Percentiles rank a stretch among this genome's conserved stretches.
Evolutionary conservation across 2,113 vertebrate species (phyloP).

Genomic region (Ceyx margarethae): DNA sequence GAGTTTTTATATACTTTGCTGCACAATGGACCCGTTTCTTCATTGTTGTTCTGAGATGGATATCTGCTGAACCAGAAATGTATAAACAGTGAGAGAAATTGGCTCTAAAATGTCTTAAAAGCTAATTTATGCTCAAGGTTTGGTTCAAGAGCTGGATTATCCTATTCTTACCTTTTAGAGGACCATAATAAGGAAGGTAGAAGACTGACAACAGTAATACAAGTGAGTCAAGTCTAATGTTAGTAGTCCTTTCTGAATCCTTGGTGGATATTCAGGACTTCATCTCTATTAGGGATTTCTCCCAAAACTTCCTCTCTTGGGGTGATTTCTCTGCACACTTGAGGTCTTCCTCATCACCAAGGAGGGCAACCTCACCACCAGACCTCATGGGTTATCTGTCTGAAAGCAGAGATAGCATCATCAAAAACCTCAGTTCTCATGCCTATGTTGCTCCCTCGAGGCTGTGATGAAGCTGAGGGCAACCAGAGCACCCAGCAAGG

Average conservation of each 20-base stretch:
- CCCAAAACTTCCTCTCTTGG: neutral
- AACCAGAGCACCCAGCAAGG: neutral
- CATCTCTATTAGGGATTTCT: neutral
- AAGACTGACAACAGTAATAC: accelerated
- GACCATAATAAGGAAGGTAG: neutral
- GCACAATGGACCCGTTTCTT: slow-evolving; percentile 5
- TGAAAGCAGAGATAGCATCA: neutral
- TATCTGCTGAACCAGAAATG: slow-evolving; percentile 1
- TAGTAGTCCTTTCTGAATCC: neutral
- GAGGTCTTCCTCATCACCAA: neutral
- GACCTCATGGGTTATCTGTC: accelerated
- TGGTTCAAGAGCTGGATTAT: neutral
- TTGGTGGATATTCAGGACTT: neutral
- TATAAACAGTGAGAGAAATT: slow-evolving; percentile 4
- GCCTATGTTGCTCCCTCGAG: accelerated
- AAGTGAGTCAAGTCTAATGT: neutral
- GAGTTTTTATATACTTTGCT: neutral
- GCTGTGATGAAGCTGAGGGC: neutral
- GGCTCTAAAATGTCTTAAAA: neutral
- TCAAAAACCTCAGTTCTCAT: accelerated
- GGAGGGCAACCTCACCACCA: neutral
- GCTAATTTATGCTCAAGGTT: neutral
- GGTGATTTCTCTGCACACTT: neutral
- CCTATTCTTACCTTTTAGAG: neutral
- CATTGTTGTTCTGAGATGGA: neutral